Evolutionary conservation across 2,888 invertebrate species (phyloP).

Genomic region (Barypeithes pellucidus): DNA sequence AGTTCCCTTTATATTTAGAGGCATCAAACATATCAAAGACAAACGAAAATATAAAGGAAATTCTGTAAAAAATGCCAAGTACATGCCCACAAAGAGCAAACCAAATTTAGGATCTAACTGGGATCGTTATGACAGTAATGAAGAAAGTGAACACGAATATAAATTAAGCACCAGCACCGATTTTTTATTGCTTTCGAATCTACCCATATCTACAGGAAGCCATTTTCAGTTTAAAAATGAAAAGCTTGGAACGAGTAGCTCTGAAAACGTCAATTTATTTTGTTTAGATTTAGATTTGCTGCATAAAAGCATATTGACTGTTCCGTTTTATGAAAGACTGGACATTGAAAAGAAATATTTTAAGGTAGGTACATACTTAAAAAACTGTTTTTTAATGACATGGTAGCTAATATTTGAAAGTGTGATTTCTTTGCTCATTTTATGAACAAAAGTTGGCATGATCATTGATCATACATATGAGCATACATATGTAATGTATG

Average conservation of each 20-base stretch:
- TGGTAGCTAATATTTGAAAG: too few relatives aligned
- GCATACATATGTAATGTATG: too few relatives aligned
- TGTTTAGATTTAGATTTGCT: slow-evolving; percentile 53
- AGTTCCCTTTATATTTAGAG: slow-evolving; percentile 43
- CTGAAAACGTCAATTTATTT: slow-evolving; percentile 48
- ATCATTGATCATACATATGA: too few relatives aligned
- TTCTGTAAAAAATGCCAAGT: slow-evolving; percentile 53
- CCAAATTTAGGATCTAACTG: slow-evolving; percentile 54
- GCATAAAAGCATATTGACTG: slow-evolving; percentile 49
- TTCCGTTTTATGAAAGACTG: slow-evolving; percentile 55
- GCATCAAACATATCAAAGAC: slow-evolving; percentile 55
- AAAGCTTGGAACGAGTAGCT: slow-evolving; percentile 44
- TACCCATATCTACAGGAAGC: slow-evolving; percentile 49
- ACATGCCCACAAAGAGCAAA: slow-evolving; percentile 51
- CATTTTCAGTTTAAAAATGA: slow-evolving; percentile 55
- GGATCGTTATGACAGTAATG: slow-evolving; percentile 54
- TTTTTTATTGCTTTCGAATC: slow-evolving; percentile 44
- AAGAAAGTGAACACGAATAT: slow-evolving; percentile 30
- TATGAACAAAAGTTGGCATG: too few relatives aligned
- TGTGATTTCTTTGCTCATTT: too few relatives aligned
- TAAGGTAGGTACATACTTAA: slow-evolving; percentile 50
- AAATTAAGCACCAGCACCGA: slow-evolving; percentile 40
- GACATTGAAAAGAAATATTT: slow-evolving; percentile 52
- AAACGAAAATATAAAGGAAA: slow-evolving; percentile 57
- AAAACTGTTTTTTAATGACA: neutral